Percentiles rank a stretch among this genome's conserved stretches.
Conservation (phyloP, 2,888 invertebrate species). For the Anoplius nigerrimus region DNA sequence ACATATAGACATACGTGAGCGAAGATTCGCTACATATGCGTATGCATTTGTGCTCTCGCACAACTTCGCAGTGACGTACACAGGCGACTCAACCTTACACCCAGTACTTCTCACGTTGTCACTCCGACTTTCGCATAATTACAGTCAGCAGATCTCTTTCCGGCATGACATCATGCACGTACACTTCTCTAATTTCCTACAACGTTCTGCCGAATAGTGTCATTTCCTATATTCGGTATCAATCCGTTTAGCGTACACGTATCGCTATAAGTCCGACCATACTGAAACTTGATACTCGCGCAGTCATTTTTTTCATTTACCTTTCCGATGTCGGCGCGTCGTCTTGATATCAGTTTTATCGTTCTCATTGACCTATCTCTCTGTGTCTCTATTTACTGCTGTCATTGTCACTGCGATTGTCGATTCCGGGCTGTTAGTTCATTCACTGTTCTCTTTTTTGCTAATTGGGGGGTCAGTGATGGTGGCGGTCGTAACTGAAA, state of each 20-base stretch:
- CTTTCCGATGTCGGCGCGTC: constrained; percentile 13
- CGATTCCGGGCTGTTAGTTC: constrained; percentile 45
- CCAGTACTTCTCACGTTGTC: constrained; percentile 35
- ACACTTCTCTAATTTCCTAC: neutral
- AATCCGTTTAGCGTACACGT: no score
- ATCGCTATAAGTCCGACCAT: no score
- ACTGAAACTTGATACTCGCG: neutral
- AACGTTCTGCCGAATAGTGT: neutral
- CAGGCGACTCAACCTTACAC: constrained; percentile 46
- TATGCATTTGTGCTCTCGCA: constrained; percentile 18
- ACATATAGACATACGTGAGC: constrained; percentile 24
- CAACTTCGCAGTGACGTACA: constrained; percentile 40
- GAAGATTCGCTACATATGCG: constrained; percentile 6
- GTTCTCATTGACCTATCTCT: neutral
- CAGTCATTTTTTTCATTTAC: constrained; percentile 2
- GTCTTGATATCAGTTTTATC: constrained; percentile 13
- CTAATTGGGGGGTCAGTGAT: neutral
- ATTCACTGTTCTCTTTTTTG: neutral
- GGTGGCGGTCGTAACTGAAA: neutral
- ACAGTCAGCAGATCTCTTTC: no score
- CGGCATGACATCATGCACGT: neutral
- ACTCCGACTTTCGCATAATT: constrained; percentile 4
- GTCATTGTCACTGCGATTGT: constrained; percentile 59
- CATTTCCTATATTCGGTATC: constrained; percentile 9
- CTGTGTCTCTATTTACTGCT: constrained; percentile 34